Conservation (phyloP, 2,888 invertebrate species). For the Dexiosoma caninum region DNA sequence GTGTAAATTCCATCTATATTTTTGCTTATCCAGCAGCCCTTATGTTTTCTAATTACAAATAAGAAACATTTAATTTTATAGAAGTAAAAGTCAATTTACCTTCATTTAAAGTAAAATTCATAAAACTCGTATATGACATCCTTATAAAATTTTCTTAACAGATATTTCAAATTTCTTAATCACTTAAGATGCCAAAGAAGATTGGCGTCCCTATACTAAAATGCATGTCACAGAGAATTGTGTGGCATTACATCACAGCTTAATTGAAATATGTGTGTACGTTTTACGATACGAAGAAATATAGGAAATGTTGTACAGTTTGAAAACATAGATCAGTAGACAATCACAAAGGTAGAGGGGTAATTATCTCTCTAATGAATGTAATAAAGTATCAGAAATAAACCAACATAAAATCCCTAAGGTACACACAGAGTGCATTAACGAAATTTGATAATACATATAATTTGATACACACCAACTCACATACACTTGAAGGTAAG, state of each 20-base stretch:
- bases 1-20: too few species aligned
- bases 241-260: slow-evolving; percentile 26
- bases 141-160: neutral
- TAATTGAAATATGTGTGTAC: slow-evolving; percentile 1
- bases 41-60: too few species aligned
- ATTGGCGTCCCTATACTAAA: slow-evolving; percentile 9
- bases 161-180: too few species aligned
- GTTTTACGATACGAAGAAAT: neutral
- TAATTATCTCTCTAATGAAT: neutral
- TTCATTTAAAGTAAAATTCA: too few species aligned
- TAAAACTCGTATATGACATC: too few species aligned
- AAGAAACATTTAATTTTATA: too few species aligned
- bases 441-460: slow-evolving; percentile 31
- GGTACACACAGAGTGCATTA: too few species aligned
- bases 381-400: neutral
- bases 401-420: too few species aligned
- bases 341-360: neutral
- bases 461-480: neutral
- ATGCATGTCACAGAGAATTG: slow-evolving; percentile 25
- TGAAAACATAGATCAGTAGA: slow-evolving; percentile 3
- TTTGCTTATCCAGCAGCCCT: too few species aligned
- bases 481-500: neutral
- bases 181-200: too few species aligned
- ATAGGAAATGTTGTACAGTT: neutral
- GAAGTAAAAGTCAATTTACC: too few species aligned